phyloP scores from a whole-genome alignment of 2,797 vertebrate species.

The Sebastes hopkinsi region DNA sequence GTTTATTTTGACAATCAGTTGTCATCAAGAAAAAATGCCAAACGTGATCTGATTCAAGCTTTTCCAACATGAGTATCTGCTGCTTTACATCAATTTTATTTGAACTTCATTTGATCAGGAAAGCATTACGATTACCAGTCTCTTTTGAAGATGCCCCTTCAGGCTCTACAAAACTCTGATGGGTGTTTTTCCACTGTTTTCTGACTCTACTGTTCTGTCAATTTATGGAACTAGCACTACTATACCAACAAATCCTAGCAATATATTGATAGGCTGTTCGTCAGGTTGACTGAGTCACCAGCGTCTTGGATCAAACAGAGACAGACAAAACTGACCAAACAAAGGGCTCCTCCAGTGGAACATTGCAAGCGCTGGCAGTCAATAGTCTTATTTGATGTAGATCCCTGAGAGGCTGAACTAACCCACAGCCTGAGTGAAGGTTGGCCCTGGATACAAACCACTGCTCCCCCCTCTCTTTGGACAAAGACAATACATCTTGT shows the following conservation, averaged over 20 bases:
- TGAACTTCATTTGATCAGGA: neutral
- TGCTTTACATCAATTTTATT: neutral
- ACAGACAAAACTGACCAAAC: constrained; percentile 49
- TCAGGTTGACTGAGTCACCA: constrained; percentile 29
- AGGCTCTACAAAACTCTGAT: neutral
- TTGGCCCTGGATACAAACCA: constrained; percentile 51
- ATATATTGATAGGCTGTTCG: constrained; percentile 3
- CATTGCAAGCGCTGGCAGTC: constrained; percentile 53
- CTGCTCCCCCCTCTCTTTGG: constrained; percentile 17
- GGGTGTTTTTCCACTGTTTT: neutral
- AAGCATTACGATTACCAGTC: neutral
- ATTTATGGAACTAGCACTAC: neutral
- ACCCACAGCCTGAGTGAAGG: constrained; percentile 43
- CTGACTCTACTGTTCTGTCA: neutral
- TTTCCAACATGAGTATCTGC: neutral
- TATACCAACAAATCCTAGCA: neutral
- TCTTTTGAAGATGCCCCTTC: neutral
- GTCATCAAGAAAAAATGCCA: neutral
- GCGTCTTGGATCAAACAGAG: constrained; percentile 20
- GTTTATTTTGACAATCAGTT: neutral
- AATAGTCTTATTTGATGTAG: constrained; percentile 70
- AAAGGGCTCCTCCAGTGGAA: constrained; percentile 50
- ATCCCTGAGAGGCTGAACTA: constrained; percentile 65
- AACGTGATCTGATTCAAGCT: neutral
- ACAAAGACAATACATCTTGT: constrained; percentile 55